Base-by-base conservation (phyloP, 2,113 vertebrate species). In the Falcunculus frontatus region DNA sequence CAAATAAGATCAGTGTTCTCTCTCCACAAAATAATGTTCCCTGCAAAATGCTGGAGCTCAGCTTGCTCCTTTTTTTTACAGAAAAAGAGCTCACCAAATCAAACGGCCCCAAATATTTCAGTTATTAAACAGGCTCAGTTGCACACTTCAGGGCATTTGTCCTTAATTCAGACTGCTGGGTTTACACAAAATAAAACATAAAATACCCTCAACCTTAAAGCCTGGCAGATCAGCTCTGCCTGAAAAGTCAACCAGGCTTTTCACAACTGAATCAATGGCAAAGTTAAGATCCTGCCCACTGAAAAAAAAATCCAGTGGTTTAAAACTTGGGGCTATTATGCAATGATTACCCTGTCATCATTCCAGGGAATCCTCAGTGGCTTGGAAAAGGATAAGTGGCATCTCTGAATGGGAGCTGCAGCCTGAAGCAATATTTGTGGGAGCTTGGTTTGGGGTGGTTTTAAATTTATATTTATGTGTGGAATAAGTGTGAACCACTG, bases 1-100 rank as follows among this genome's bases (percentile, higher is more conserved):
- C 92, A 96, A 94, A 64, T 53, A 92, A 93, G 86, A 97, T 92
- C 96, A 62, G 82, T 33, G 80, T 79, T 72, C 77, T 93, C 80
- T 50, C 57, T 50, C 68, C 88, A 57, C 60, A 53, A 95, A 94
- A 81, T 41, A 80, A 85, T 3, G 11, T 35, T 89, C 72, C 90
- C 82, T 53, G 44, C 64, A 94, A 95, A 94, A 74, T 7, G 37
- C 73, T 74, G 13, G 9, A 87, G 87, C 77, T 88, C 47, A 90
- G 53, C 32, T 67, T 30, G 47, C 73, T 90, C 65, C 20, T 8
- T 46, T 33, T 33, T 62, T 32, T 60, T 44, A 42, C 26, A 46
- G 60, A 30, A 55, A 73, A 84, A 55, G 33, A 93, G 68, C 87
- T 84, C 85, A 90, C 50, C 16, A 80, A 92, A 89, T 65, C 76